Conservation (phyloP, 2,113 vertebrate species). For the Sinocyclocheilus maitianheensis region DNA sequence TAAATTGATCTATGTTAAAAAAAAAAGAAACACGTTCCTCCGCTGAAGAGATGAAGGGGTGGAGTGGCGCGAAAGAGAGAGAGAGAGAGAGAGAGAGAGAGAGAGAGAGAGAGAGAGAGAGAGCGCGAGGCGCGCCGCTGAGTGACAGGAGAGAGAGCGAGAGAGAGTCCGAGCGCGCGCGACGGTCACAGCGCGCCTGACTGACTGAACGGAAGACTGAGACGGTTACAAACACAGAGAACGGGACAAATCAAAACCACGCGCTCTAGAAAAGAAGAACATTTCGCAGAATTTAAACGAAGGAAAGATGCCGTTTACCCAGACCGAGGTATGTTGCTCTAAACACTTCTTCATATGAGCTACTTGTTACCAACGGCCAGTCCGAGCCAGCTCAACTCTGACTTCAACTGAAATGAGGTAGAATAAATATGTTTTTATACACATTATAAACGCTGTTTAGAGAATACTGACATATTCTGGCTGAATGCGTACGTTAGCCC, state of each 20-base stretch:
- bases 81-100: constrained; percentile 30
- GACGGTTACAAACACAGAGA: constrained; percentile 64
- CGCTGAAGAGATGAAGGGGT: constrained; percentile 39
- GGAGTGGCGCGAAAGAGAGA: constrained; percentile 21
- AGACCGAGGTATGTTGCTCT: constrained; percentile 45
- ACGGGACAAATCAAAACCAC: neutral
- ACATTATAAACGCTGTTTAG: neutral
- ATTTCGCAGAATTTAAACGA: neutral
- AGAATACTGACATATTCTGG: neutral
- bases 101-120: constrained; percentile 28
- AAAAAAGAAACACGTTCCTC: neutral
- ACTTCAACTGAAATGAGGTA: neutral
- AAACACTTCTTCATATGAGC: neutral
- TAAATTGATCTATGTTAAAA: neutral
- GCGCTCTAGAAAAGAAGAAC: neutral
- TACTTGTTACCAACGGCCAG: constrained; percentile 29
- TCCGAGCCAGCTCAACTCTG: neutral
- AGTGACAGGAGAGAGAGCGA: constrained; percentile 20
- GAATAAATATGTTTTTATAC: neutral
- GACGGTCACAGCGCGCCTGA: constrained; percentile 63
- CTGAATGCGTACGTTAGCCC: neutral
- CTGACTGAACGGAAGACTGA: constrained; percentile 63
- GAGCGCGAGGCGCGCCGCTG: constrained; percentile 67
- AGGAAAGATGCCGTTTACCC: constrained; percentile 21
- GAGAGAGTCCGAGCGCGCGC: constrained; percentile 65